A percentile compares a stretch with the other conserved stretches of the same genome.
phyloP scores from a whole-genome alignment of 1,140 invertebrate genomes.

The Diabrotica virgifera region DNA sequence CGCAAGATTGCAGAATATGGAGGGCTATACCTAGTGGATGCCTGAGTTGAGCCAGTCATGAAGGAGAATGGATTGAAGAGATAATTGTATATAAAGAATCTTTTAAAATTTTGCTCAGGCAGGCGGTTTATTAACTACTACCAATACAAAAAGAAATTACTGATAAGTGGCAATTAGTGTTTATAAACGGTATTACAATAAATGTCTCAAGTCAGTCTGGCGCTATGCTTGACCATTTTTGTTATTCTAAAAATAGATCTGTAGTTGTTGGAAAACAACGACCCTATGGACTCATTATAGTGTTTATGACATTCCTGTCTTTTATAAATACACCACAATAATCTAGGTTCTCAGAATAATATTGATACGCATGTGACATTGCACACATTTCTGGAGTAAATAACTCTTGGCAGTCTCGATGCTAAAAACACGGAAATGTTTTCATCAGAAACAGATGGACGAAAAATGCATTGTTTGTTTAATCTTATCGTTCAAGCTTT shows the following conservation, averaged over 20 bases:
- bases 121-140: neutral
- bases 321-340: conserved; percentile 13
- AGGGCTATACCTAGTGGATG: no score
- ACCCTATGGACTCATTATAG: conserved; percentile 18
- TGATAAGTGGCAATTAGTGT: neutral
- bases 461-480: neutral
- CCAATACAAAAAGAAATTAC: neutral
- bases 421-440: conserved; percentile 2
- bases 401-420: neutral
- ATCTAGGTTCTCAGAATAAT: conserved; percentile 14
- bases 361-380: conserved; percentile 6
- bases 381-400: neutral
- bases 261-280: conserved; percentile 14
- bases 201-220: conserved; percentile 16
- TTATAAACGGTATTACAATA: conserved; percentile 7
- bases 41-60: no score
- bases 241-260: conserved; percentile 11
- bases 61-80: no score
- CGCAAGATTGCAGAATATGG: no score
- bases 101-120: no score
- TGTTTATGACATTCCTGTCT: conserved; percentile 16
- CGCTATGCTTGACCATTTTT: conserved; percentile 14
- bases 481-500: neutral
- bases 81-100: no score
- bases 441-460: neutral